Percentiles rank a stretch among this genome's conserved stretches.
phyloP scores from a whole-genome alignment of 2,113 vertebrate genomes.

The Pampusana beccarii region DNA sequence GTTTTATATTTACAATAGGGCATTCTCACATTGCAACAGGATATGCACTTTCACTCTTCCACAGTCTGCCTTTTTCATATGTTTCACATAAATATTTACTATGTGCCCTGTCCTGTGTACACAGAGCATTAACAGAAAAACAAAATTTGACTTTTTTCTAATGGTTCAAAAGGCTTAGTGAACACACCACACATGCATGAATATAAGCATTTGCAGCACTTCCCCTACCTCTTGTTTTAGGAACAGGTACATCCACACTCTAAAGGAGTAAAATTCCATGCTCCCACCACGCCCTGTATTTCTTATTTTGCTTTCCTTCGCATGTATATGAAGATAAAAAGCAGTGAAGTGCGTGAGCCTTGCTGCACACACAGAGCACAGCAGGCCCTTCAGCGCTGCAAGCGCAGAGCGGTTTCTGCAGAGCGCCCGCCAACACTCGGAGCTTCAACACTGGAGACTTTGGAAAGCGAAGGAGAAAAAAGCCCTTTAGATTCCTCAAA shows the following conservation, averaged over 20 bases:
- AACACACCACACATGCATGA: not conserved
- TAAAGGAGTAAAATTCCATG: not conserved
- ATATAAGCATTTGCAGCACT: not conserved
- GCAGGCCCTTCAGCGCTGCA: conserved; percentile 61
- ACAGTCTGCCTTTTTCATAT: not conserved
- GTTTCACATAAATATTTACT: not conserved
- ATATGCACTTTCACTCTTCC: not conserved
- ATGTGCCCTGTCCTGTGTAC: not conserved
- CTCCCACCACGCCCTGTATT: not conserved
- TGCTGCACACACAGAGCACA: not conserved
- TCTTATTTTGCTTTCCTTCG: not conserved
- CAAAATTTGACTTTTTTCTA: accelerated
- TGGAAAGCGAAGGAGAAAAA: not conserved
- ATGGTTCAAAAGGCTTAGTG: not conserved
- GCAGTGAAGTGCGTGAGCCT: not conserved
- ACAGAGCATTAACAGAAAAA: not conserved
- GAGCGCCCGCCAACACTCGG: not conserved
- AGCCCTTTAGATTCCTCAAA: not conserved
- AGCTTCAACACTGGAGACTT: not conserved
- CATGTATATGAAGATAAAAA: not conserved
- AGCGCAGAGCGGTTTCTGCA: conserved; percentile 34
- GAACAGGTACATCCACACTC: not conserved
- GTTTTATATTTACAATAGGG: not conserved
- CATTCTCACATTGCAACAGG: not conserved
- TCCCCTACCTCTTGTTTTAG: not conserved